These are phyloP conservation scores for Apomyelois bistriatella DNA, from an alignment of 2,888 invertebrate species.

Conservation along the genomic window DNA sequence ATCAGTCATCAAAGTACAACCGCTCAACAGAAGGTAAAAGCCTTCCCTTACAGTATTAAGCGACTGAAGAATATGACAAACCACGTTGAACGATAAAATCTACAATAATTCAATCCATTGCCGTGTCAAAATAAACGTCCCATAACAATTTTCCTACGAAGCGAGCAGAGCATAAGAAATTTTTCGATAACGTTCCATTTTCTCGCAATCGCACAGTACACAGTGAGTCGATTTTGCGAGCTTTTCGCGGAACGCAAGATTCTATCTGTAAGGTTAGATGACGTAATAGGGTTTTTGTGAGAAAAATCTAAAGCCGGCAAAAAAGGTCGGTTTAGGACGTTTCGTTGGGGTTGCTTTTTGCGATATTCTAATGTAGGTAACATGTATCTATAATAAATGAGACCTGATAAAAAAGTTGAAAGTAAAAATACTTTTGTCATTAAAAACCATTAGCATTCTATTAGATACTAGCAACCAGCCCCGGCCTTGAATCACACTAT, in stretches of 20 bases:
- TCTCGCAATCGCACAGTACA: constrained; percentile 11
- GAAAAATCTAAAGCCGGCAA: constrained; percentile 5
- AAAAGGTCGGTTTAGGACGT: constrained; percentile 2
- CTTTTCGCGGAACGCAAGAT: constrained; percentile 22
- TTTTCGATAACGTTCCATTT: background rate
- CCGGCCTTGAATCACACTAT: too few relatives aligned
- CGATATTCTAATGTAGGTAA: background rate
- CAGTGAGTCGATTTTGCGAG: constrained; percentile 18
- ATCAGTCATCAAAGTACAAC: background rate
- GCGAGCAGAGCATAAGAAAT: constrained; percentile 3
- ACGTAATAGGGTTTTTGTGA: constrained; percentile 23
- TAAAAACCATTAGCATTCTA: too few relatives aligned
- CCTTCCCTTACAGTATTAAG: background rate
- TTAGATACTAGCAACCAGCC: too few relatives aligned
- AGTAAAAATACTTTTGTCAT: too few relatives aligned
- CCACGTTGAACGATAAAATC: background rate
- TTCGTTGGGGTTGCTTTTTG: constrained; percentile 6
- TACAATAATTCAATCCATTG: background rate
- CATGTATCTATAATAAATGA: background rate
- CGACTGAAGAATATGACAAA: background rate
- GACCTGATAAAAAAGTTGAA: too few relatives aligned
- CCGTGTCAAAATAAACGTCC: background rate
- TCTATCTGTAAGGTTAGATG: constrained; percentile 20
- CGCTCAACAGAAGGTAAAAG: background rate
- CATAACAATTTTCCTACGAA: background rate